Evolutionary conservation across 1,140 invertebrate genomes (phyloP).

Genomic region (Zaprionus vittiger): DNA sequence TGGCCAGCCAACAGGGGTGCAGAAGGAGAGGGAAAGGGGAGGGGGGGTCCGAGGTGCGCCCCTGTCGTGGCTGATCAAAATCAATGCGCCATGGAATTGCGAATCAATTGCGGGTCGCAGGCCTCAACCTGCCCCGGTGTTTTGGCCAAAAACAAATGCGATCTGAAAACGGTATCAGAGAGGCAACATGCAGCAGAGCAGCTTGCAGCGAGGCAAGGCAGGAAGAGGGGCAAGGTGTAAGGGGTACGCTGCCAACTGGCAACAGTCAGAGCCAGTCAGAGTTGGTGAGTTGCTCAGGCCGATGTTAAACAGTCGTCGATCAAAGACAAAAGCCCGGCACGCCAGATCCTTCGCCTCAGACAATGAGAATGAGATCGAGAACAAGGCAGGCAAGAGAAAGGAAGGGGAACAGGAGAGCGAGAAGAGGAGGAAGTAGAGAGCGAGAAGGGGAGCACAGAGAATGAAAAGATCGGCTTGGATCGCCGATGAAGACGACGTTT

Average conservation of each 20-base stretch:
- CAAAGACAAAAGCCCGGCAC: slow-evolving; percentile 74
- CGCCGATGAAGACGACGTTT: slow-evolving; percentile 75
- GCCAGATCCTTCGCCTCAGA: slow-evolving; percentile 24
- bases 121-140: slow-evolving; percentile 17
- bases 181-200: slow-evolving; percentile 11
- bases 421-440: background rate
- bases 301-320: slow-evolving; percentile 76
- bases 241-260: slow-evolving; percentile 13
- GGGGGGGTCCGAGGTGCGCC: slow-evolving; percentile 60
- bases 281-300: slow-evolving; percentile 29
- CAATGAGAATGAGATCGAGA: slow-evolving; percentile 14
- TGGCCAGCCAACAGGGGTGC: slow-evolving; percentile 14
- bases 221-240: background rate
- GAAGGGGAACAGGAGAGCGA: background rate
- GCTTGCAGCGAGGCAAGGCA: background rate
- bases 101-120: slow-evolving; percentile 71
- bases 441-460: background rate
- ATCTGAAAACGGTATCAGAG: slow-evolving; percentile 43
- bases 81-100: slow-evolving; percentile 77
- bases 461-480: background rate
- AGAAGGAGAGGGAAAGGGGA: background rate
- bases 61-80: slow-evolving; percentile 79
- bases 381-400: background rate
- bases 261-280: slow-evolving; percentile 54
- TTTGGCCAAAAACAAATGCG: slow-evolving; percentile 23